Percentiles rank a stretch among this genome's conserved stretches.
Conservation (phyloP, 2,797 vertebrate genomes). For the Manis javanica region DNA sequence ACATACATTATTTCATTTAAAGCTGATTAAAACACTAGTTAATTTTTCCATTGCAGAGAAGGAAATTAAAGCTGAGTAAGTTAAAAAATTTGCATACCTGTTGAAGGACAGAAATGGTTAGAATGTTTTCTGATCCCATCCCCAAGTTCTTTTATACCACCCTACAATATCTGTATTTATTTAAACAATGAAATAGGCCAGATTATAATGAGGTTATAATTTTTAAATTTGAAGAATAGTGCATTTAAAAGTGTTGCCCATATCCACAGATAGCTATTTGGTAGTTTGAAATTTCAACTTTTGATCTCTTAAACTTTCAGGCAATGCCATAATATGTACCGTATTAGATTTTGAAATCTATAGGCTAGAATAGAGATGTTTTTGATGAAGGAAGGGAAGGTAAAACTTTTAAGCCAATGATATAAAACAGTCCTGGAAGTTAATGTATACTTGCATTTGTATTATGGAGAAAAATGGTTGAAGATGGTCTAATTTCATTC, state of each 20-base stretch:
- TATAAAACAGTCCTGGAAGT: conserved; percentile 1
- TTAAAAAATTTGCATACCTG: not conserved
- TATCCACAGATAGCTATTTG: not conserved
- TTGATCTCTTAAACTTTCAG: not conserved
- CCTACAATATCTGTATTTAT: not conserved
- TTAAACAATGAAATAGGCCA: not conserved
- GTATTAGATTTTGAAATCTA: not conserved
- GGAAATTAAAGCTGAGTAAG: not conserved
- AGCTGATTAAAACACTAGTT: not conserved
- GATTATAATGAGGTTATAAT: not conserved
- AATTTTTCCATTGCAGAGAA: not conserved
- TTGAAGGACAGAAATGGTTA: not conserved
- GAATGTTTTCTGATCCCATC: not conserved
- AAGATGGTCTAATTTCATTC: not conserved
- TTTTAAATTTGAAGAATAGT: not conserved
- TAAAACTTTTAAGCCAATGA: not conserved
- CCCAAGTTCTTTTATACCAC: not conserved
- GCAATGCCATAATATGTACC: not conserved
- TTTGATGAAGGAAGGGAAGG: not conserved
- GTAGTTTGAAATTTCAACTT: not conserved
- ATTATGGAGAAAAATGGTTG: not conserved
- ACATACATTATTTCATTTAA: not conserved
- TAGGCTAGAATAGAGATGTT: not conserved
- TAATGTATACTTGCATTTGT: not conserved
- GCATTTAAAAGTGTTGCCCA: not conserved